These are phyloP conservation scores for Vombatus ursinus DNA, from an alignment of 2,113 vertebrate species.

Conservation along the genomic window DNA sequence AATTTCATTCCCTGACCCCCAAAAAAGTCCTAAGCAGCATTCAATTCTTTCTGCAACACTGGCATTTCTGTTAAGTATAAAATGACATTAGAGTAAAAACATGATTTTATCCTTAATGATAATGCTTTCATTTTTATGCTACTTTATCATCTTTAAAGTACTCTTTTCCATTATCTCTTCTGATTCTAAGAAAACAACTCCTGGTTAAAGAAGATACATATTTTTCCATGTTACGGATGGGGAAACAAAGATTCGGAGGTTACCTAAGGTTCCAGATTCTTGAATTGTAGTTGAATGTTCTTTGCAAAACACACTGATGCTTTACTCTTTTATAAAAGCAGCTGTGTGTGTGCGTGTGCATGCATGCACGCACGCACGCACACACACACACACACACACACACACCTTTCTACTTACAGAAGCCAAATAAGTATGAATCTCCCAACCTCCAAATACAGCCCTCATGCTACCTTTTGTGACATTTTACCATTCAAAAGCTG, in stretches of 20 bases:
- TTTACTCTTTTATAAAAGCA: background rate
- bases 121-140: background rate
- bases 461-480: background rate
- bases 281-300: background rate
- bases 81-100: background rate
- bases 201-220: background rate
- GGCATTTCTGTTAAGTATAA: background rate
- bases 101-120: background rate
- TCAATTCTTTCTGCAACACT: background rate
- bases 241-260: background rate
- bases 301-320: background rate
- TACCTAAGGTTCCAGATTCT: background rate
- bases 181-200: background rate
- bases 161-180: background rate
- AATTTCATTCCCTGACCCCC: background rate
- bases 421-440: background rate
- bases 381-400: too few relatives aligned
- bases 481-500: background rate
- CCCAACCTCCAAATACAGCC: background rate
- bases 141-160: background rate
- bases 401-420: background rate
- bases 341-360: background rate
- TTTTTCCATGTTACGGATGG: background rate
- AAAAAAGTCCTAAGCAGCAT: background rate
- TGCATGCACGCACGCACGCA: too few relatives aligned